Base-by-base conservation (phyloP, 2,888 invertebrate genomes). In the Biston stratarius region DNA sequence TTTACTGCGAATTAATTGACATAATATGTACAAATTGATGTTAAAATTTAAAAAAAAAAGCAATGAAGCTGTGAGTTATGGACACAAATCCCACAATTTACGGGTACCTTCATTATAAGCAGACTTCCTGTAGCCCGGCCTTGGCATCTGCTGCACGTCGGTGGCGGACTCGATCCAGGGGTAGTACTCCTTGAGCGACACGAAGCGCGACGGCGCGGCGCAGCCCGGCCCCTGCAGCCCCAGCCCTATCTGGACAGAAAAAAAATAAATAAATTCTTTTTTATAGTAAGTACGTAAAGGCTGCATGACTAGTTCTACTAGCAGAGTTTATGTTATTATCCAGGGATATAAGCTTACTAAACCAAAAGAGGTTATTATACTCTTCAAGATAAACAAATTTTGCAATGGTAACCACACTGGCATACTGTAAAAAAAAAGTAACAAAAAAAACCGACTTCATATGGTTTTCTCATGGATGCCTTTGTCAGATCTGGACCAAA, bases 211-310 rank as follows among this genome's bases (percentile, higher is more conserved):
- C 0, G 91, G 90, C 0, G 84, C 83, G 0, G 81, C 71, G 56
- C 90, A 90, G 0, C 89, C 88, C 0, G 89, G 88, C 0, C 90
- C 89, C 0, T 74, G 80, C n/a, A 88, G 42, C 0, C 88, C 79
- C 0, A 90, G 76, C 0, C 90, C 91, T 0, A 89, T 60, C 90
- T 90, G 71, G 7, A 73, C 64, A 5, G 8, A 48, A 48, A 6
- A 11, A 11, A 24, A 9, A 48, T 24, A 10, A 48, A n/a, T n/a
- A 5, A 48, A 14, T 14, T 24, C 24, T 24, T 24, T 24, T 24
- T 24, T 24, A 24, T 24, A 3, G 24, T 24, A 24, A 24, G 24
- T 24, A 24, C 24, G 24, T 24, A 24, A 24, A 24, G 24, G 24
- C 24, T 3, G 24, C 1, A 24, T 24, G 3, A 24, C 24, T 24